These are phyloP conservation scores for Galeruca laticollis DNA, from an alignment of 2,888 invertebrate species.

Conservation along the genomic window DNA sequence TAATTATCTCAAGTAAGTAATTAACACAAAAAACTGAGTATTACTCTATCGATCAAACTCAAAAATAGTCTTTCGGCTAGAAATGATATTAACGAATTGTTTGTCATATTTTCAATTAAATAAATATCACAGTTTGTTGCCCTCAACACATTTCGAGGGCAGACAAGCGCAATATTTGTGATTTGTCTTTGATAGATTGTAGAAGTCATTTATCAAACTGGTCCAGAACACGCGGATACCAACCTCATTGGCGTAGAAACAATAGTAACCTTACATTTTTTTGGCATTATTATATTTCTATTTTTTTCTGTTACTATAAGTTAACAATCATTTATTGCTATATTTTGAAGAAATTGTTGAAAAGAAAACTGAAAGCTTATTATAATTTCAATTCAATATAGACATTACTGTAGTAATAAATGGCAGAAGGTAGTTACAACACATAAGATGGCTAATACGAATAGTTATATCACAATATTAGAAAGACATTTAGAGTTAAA, in stretches of 20 bases:
- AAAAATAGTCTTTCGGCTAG: conserved; percentile 19
- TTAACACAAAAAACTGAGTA: neutral
- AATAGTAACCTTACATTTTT: conserved; percentile 5
- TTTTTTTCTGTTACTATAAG: too few relatives aligned
- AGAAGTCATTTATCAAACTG: conserved; percentile 64
- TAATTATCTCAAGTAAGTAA: neutral
- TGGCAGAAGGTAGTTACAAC: too few relatives aligned
- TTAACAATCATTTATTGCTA: too few relatives aligned
- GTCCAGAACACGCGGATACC: conserved; percentile 58
- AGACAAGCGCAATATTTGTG: conserved; percentile 59
- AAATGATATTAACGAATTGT: conserved; percentile 45
- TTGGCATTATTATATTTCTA: conserved; percentile 5
- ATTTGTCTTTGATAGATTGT: conserved; percentile 68
- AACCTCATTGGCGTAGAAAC: conserved; percentile 42
- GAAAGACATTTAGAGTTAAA: too few relatives aligned
- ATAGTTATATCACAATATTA: too few relatives aligned
- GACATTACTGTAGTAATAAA: too few relatives aligned
- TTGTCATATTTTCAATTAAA: conserved; percentile 55
- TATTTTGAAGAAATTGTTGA: too few relatives aligned
- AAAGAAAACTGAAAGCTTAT: too few relatives aligned
- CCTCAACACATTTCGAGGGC: conserved; percentile 51
- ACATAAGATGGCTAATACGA: too few relatives aligned
- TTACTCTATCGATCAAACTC: conserved; percentile 14
- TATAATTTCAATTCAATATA: too few relatives aligned
- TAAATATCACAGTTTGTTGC: conserved; percentile 53